phyloP scores from a whole-genome alignment of 1,140 invertebrate species.

The Ctenoplectra terminalis region DNA sequence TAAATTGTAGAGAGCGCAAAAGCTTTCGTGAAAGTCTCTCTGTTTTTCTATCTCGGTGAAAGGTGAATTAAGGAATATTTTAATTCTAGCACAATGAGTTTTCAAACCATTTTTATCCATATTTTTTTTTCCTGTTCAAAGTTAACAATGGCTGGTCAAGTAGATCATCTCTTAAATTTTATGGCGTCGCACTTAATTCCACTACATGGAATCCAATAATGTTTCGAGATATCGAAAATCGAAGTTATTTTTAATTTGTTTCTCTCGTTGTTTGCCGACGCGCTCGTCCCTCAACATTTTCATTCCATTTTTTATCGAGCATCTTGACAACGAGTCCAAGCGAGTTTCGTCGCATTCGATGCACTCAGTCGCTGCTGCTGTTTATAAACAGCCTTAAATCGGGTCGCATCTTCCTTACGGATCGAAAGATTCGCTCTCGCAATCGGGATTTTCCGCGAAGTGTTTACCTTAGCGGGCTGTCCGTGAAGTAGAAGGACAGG shows the following conservation, averaged over 20 bases:
- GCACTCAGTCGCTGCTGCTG: neutral
- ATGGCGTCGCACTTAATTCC: too few relatives aligned
- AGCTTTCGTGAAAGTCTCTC: too few relatives aligned
- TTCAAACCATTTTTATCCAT: too few relatives aligned
- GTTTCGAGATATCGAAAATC: too few relatives aligned
- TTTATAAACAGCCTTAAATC: conserved; percentile 42
- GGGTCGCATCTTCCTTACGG: neutral
- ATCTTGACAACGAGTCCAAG: neutral
- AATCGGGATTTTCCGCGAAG: conserved; percentile 12
- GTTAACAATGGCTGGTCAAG: too few relatives aligned
- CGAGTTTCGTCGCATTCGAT: neutral
- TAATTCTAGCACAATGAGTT: too few relatives aligned
- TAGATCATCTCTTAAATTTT: too few relatives aligned
- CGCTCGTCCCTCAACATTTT: too few relatives aligned
- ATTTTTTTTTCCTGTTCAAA: too few relatives aligned
- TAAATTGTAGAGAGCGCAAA: neutral
- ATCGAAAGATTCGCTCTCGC: conserved; percentile 3
- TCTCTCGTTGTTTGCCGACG: neutral
- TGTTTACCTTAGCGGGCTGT: conserved; percentile 12
- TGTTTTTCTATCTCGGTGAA: too few relatives aligned
- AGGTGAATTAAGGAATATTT: too few relatives aligned
- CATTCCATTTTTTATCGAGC: neutral
- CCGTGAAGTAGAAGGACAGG: neutral
- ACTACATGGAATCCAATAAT: too few relatives aligned
- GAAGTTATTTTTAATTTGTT: neutral